A percentile compares a stretch with the other conserved stretches of the same genome.
Evolutionary conservation across 2,113 vertebrate genomes (phyloP).

Genomic region (Albula goreensis): DNA sequence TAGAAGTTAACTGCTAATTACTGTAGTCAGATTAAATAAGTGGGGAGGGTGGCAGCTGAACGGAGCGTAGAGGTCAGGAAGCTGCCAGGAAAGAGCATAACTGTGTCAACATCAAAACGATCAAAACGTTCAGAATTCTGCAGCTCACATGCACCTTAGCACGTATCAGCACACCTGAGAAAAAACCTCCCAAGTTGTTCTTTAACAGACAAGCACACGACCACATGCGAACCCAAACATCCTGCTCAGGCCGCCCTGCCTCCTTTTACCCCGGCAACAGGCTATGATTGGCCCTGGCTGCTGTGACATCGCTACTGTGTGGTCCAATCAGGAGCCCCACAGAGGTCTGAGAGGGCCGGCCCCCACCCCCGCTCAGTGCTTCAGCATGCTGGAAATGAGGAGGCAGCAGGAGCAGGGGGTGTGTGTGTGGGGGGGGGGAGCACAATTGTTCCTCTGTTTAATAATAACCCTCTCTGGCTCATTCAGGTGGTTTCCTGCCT

Average conservation of each 20-base stretch:
- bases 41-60: no score
- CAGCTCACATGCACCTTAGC: background rate
- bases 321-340: constrained; percentile 8
- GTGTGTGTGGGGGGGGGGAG: background rate
- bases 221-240: no score
- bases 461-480: background rate
- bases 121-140: background rate
- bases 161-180: no score
- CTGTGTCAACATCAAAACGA: background rate
- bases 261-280: constrained; percentile 19
- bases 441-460: background rate
- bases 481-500: background rate
- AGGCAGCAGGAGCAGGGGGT: background rate
- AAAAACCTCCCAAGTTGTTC: no score
- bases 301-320: background rate
- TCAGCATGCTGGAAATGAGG: constrained; percentile 12
- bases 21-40: no score
- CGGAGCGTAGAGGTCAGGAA: no score
- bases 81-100: no score
- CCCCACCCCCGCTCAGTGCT: background rate
- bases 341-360: constrained; percentile 9
- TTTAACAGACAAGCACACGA: no score
- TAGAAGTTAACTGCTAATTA: no score
- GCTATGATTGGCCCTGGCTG: constrained; percentile 11
- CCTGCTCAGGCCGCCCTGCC: background rate